Base-by-base conservation (phyloP, 2,888 invertebrate genomes). In the Troides oblongomaculatus region DNA sequence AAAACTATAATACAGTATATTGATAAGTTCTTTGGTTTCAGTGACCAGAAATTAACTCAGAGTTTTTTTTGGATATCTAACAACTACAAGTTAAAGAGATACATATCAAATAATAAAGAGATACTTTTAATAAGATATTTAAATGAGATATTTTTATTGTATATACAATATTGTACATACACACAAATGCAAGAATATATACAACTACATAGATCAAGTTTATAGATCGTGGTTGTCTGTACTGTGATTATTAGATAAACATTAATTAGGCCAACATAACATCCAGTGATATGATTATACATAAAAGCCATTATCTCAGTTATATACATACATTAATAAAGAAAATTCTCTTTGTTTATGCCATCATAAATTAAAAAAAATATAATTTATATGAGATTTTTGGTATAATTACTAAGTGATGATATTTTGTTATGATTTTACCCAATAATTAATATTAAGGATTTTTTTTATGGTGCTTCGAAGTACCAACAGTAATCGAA, bases 21-120 rank as follows among this genome's bases (percentile, higher is more conserved):
- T 72, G 64, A 50, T 73, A 72, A 71, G 70, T 68, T 72, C 73
- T 74, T 74, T 74, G 74, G 73, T 72, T 30, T 63, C 61, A 56
- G 18, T 50, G 64, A 61, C 46, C 18, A 36, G 43, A 58, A 63
- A 59, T 61, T 56, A 43, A 61, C 30, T 56, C 46, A 56, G 56
- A 65, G 64, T 69, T 64, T 43, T 18, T 14, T 53, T 53, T 53
- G 17, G 53, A 53, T n/a, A 53, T n/a, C 6, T 53, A 53, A 17
- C 17, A n/a, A 53, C 53, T 53, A 53, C 4, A 53, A 39, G 39
- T 39, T 39, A 39, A 39, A 39, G 39, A 39, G 39, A 39, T 39
- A 10, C 10, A 10, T 10, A 39, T 39, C 10, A 39, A 39, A 7
- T 10, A 39, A 39, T 7, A 39, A 8, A 39, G 0, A 25, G 39